Evolutionary conservation across 2,888 invertebrate genomes (phyloP).

Genomic region (Drosophila mulleri): DNA sequence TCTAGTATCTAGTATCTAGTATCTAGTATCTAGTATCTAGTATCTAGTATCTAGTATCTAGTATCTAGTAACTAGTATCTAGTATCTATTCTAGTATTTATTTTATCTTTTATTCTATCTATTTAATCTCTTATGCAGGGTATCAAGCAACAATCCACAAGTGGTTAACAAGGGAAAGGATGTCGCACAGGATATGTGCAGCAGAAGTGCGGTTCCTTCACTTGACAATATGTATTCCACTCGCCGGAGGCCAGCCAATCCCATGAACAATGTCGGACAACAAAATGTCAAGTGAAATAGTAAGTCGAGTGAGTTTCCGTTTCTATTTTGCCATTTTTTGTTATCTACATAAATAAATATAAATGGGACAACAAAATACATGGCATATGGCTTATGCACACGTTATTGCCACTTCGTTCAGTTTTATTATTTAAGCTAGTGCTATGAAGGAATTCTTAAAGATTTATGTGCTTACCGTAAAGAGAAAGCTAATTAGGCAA

Average conservation of each 20-base stretch:
- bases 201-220: conserved; percentile 6
- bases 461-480: background rate
- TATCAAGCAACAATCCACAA: conserved; percentile 28
- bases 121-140: background rate
- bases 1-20: background rate
- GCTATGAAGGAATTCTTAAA: background rate
- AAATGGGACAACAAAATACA: background rate
- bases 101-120: too few species aligned
- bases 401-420: background rate
- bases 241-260: background rate
- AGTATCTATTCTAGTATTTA: too few species aligned
- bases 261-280: conserved; percentile 7
- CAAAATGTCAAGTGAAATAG: conserved; percentile 12
- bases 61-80: background rate
- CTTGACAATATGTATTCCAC: background rate
- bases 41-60: background rate
- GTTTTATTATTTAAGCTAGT: background rate
- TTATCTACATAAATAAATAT: background rate
- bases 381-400: background rate
- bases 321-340: background rate
- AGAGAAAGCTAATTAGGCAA: too few species aligned
- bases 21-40: background rate
- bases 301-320: conserved; percentile 9
- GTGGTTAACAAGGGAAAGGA: conserved; percentile 41
- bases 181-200: conserved; percentile 50